Evolutionary conservation across 2,113 vertebrate genomes (phyloP), one percentile per base, ranked within the genome.

Genomic region (Rousettus leschenaultii): DNA sequence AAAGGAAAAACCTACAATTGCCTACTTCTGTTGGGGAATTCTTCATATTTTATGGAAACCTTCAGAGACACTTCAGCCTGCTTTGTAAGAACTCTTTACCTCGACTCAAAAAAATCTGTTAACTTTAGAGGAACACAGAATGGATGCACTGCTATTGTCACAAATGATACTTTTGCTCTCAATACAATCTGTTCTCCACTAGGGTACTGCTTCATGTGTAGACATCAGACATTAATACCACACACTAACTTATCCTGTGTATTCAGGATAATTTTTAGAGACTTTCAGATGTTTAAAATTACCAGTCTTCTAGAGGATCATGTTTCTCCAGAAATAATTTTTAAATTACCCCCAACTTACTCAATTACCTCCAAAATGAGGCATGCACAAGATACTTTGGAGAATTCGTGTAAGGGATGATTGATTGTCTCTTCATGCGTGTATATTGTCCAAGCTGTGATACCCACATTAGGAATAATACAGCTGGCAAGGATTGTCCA

Each of bases 211-310:
- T 77, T 71, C 28, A 78, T 92, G 61, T 71, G 21, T 65, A 35
- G 40, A 18, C 30, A 77, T 77, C 15, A 93, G 55, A 65, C 11
- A 80, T 84, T 40, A 40, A 28, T 80, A 53, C 28, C 77, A 80
- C 77, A 95, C 79, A 48, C 30, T 80, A 85, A 83, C 48, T 45
- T 92, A 88, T 30, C 8, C 15, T 85, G 12, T 45, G 14, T 59
- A 22, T 65, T 80, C 33, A 38, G 43, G 35, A 51, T 92, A 73
- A 85, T 89, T 78, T 78, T 93, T 57, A 85, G 55, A 95, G 66
- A 91, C 43, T 85, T 87, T 78, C 38, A 75, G 63, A 59, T 94
- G 89, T 59, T 94, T 92, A 53, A 89, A 97, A 71, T 51, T 61
- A 84, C 30, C 28, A 84, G n/a, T 26, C 26, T 43, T 71, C 48